These are phyloP conservation scores for Tortricodes alternella DNA, from an alignment of 2,888 invertebrate genomes.

Conservation along the genomic window DNA sequence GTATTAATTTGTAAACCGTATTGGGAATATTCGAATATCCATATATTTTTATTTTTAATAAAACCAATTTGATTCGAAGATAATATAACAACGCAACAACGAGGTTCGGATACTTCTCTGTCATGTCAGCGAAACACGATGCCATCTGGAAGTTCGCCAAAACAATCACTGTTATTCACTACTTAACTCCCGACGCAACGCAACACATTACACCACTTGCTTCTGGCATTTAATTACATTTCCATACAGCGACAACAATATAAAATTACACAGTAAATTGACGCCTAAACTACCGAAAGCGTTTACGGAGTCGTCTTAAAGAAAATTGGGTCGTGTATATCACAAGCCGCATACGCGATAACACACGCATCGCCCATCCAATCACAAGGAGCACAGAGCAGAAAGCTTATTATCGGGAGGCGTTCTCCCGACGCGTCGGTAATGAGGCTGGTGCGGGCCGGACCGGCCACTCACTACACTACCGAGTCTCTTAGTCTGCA, in stretches of 20 bases:
- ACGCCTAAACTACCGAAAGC: conserved; percentile 42
- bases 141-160: conserved; percentile 78
- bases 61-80: not conserved
- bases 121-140: conserved; percentile 68
- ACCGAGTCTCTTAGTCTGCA: conserved; percentile 30
- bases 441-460: conserved; percentile 55
- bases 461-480: conserved; percentile 33
- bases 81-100: not conserved
- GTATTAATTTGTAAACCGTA: no score
- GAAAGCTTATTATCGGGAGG: conserved; percentile 75
- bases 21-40: no score
- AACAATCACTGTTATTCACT: conserved; percentile 79
- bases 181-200: conserved; percentile 56
- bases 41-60: not conserved
- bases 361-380: conserved; percentile 78
- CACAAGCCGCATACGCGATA: conserved; percentile 67
- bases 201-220: conserved; percentile 24
- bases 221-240: conserved; percentile 39
- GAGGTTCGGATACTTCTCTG: conserved; percentile 37
- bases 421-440: conserved; percentile 63
- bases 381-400: conserved; percentile 73
- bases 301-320: conserved; percentile 61
- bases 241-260: conserved; percentile 36
- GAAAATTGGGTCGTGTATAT: conserved; percentile 74
- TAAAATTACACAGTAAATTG: conserved; percentile 20